Evolutionary conservation across 1,140 invertebrate genomes (phyloP), one percentile per base, ranked within the genome.

Genomic region (Drosophila pseudoobscura): DNA sequence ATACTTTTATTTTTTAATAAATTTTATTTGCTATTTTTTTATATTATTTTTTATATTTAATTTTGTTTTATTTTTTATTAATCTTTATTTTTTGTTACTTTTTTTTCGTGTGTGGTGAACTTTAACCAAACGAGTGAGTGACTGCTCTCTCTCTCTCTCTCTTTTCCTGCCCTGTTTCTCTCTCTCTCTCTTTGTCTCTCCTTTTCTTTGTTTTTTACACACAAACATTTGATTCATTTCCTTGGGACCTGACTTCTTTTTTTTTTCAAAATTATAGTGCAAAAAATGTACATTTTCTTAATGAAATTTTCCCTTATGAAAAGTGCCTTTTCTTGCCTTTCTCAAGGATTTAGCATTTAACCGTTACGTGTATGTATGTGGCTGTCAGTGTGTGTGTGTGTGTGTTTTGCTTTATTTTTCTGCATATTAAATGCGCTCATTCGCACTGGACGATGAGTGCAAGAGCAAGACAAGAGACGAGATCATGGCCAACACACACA

Each of bases 401-500:
- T 39, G 41, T 49, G 35, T 15, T 56, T 46, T 68, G 46, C 44
- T 51, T 80, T 45, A 71, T 64, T 70, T 58, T 63, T 59, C 50
- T 72, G 76, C 70, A 70, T 61, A 54, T 65, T 61, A 52, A 61
- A 60, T 59, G 63, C 56, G 71, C 46, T 75, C 52, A 52, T 70
- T 58, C 64, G 44, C 58, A 64, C 62, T 45, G 59, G 59, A 64
- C 51, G 11, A 43, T 43, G 15, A 55, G 68, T 65, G 43, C 41
- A 51, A 55, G 54, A 49, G 59, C 64, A 46, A 62, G 15, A 39
- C 35, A 51, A 45, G 71, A 43, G 64, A 61, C 74, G 74, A 58
- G 76, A 82, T 82, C 79, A 82, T 59, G 79, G 79, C 63, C 80
- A 78, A 39, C 77, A 45, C 53, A 47, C 46, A 72, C 47, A 39